These are phyloP conservation scores for Rhegmatorhina hoffmannsi DNA, from an alignment of 2,113 vertebrate genomes.

Conservation along the genomic window DNA sequence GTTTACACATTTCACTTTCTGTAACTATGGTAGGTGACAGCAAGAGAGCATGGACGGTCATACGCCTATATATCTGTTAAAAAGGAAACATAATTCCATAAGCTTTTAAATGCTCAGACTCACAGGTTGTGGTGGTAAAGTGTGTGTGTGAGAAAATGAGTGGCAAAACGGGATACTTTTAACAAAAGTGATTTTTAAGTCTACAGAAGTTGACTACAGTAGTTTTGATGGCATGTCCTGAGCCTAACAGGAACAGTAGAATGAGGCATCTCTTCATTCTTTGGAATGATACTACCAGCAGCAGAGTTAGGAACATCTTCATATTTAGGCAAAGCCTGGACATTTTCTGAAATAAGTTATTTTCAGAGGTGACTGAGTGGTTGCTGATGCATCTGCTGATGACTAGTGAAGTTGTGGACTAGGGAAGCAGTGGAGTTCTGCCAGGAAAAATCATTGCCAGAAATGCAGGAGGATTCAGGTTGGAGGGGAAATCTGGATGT, in stretches of 20 bases:
- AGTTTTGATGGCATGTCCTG: background rate
- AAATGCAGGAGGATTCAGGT: background rate
- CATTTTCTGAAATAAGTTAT: background rate
- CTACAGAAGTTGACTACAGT: background rate
- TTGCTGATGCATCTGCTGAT: background rate
- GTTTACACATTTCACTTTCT: background rate
- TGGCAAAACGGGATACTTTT: background rate
- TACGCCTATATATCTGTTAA: background rate
- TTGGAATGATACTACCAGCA: background rate
- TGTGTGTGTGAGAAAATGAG: background rate
- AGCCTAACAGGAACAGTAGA: background rate
- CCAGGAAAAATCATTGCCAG: background rate
- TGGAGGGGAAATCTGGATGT: background rate
- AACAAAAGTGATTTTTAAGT: background rate
- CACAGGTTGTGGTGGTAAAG: background rate
- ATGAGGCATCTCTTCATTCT: background rate
- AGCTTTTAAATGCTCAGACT: background rate
- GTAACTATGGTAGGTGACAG: background rate
- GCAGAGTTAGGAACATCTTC: background rate
- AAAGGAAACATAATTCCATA: background rate
- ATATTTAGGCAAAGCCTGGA: background rate
- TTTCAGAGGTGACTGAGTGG: background rate
- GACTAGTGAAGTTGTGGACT: background rate
- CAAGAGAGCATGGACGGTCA: background rate
- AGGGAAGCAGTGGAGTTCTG: background rate